These are phyloP conservation scores for Calidris pygmaea DNA, from an alignment of 2,113 vertebrate species.

Conservation along the genomic window DNA sequence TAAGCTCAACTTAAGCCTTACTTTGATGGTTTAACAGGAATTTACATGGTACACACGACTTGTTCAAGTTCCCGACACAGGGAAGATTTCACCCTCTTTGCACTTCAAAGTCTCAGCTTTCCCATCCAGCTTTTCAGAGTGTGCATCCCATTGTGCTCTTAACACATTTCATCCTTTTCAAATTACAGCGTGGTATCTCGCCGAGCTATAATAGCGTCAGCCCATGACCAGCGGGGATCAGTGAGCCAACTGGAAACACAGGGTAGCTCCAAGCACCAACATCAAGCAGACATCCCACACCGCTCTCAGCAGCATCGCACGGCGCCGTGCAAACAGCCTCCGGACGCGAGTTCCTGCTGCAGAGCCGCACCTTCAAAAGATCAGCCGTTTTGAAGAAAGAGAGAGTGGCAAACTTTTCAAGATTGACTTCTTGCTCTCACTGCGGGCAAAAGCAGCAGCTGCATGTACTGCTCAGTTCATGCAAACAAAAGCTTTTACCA, in stretches of 20 bases:
- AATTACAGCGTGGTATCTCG: background rate
- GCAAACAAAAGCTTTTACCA: background rate
- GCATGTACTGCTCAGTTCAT: background rate
- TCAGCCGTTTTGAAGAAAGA: background rate
- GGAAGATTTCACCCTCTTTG: slow-evolving; percentile 39
- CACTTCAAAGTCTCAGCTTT: slow-evolving; percentile 42
- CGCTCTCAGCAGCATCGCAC: background rate
- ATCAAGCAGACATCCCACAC: background rate
- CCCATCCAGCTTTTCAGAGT: background rate
- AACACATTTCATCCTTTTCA: background rate
- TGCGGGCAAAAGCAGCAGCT: background rate
- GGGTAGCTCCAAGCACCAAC: background rate
- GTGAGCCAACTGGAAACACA: background rate
- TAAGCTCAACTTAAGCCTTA: slow-evolving; percentile 13
- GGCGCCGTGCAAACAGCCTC: background rate
- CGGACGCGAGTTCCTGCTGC: fast-evolving
- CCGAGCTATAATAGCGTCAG: background rate
- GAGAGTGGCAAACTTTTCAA: background rate
- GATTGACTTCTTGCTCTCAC: background rate
- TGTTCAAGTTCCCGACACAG: background rate
- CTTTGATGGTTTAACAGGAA: slow-evolving; percentile 53
- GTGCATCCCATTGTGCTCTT: background rate
- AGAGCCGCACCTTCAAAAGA: background rate
- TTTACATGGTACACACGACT: background rate
- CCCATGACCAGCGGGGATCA: background rate